These are phyloP conservation scores for Psittacara wagleri DNA, from an alignment of 2,113 vertebrate species.

Conservation along the genomic window DNA sequence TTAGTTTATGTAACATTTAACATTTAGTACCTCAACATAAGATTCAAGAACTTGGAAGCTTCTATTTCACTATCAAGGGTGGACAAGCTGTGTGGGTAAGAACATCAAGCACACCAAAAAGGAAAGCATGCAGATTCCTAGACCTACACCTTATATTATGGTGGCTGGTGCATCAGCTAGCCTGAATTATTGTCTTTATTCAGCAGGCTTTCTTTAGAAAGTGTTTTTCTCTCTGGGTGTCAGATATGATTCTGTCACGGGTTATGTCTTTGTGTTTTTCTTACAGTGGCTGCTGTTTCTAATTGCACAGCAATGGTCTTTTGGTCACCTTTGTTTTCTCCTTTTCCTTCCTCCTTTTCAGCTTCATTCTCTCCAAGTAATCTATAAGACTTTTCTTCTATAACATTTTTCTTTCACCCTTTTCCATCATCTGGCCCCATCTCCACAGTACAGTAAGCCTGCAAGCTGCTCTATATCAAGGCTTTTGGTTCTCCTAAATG, in stretches of 20 bases:
- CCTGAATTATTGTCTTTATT: background rate
- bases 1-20: background rate
- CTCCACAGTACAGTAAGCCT: background rate
- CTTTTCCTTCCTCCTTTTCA: background rate
- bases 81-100: background rate
- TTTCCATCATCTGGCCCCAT: accelerated
- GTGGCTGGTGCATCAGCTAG: background rate
- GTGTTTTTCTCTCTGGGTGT: background rate
- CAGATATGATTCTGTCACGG: background rate
- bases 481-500: background rate
- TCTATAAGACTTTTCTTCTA: background rate
- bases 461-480: background rate
- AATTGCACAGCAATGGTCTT: background rate
- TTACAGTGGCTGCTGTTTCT: background rate
- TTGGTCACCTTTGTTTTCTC: background rate
- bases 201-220: background rate
- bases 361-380: background rate
- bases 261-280: background rate
- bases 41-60: background rate
- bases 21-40: background rate
- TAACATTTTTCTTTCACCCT: background rate
- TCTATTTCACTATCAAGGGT: background rate
- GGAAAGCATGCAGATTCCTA: background rate
- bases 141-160: background rate
- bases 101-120: background rate